Evolutionary conservation across 2,113 vertebrate species (phyloP).

Genomic region (Ailuropoda melanoleuca): DNA sequence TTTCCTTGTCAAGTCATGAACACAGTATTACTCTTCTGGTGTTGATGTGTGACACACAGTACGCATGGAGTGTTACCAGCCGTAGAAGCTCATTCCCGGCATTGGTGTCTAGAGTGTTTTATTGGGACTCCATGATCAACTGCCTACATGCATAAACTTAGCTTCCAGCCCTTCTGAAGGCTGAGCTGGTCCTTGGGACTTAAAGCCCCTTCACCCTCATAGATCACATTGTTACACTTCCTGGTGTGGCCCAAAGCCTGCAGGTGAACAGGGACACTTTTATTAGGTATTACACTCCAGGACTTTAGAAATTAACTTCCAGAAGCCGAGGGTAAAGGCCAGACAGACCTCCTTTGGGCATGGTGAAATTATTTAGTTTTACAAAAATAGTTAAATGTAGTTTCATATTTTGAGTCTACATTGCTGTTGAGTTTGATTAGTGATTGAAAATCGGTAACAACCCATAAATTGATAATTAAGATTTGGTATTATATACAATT

Average conservation of each 20-base stretch:
- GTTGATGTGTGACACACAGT: background rate
- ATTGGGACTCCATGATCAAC: background rate
- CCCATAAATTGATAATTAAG: background rate
- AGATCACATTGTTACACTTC: background rate
- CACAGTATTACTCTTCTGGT: background rate
- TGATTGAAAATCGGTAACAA: constrained; percentile 32
- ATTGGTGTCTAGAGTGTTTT: background rate
- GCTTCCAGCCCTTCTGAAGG: background rate
- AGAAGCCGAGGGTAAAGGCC: background rate
- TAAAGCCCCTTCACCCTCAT: background rate
- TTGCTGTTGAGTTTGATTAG: constrained; percentile 7
- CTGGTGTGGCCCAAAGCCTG: background rate
- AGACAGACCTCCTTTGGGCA: constrained; percentile 3
- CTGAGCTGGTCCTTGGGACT: background rate
- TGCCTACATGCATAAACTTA: background rate
- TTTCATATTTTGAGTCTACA: constrained; percentile 33
- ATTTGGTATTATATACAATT: background rate
- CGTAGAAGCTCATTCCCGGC: background rate
- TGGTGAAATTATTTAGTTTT: constrained; percentile 27
- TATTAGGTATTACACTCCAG: background rate
- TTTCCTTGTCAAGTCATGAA: background rate
- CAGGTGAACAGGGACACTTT: background rate
- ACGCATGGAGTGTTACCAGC: background rate
- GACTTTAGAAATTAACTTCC: background rate
- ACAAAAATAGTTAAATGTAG: background rate